Conservation (phyloP, 2,113 vertebrate genomes). For the Menura novaehollandiae region DNA sequence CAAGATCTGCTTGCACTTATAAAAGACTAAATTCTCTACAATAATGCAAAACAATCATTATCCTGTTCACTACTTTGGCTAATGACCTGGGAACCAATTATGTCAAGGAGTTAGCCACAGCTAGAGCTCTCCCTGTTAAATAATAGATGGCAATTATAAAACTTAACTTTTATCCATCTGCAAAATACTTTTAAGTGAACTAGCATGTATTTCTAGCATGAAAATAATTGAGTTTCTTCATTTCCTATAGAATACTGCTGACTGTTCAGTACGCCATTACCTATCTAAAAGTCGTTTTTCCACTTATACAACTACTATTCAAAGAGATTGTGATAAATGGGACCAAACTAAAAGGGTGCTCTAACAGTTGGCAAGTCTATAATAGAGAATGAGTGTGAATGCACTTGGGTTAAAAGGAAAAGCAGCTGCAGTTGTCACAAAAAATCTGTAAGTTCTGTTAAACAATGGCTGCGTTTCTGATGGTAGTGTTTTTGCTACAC, state of each 20-base stretch:
- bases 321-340: neutral
- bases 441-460: neutral
- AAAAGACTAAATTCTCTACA: neutral
- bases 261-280: neutral
- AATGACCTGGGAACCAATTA: neutral
- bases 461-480: neutral
- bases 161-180: neutral
- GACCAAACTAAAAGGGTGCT: neutral
- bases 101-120: neutral
- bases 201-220: neutral
- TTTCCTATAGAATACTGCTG: neutral
- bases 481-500: neutral
- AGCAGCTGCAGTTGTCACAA: neutral
- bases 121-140: neutral
- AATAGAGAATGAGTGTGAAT: neutral
- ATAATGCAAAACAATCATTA: constrained; percentile 3
- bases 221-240: neutral
- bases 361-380: neutral
- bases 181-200: neutral
- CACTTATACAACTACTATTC: neutral
- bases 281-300: neutral
- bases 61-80: neutral
- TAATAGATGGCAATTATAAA: neutral
- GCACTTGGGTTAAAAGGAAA: neutral
- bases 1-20: neutral